A percentile compares a stretch with the other conserved stretches of the same genome.
Evolutionary conservation across 1,140 invertebrate genomes (phyloP).

Genomic region (Drosophila nigromelanica): DNA sequence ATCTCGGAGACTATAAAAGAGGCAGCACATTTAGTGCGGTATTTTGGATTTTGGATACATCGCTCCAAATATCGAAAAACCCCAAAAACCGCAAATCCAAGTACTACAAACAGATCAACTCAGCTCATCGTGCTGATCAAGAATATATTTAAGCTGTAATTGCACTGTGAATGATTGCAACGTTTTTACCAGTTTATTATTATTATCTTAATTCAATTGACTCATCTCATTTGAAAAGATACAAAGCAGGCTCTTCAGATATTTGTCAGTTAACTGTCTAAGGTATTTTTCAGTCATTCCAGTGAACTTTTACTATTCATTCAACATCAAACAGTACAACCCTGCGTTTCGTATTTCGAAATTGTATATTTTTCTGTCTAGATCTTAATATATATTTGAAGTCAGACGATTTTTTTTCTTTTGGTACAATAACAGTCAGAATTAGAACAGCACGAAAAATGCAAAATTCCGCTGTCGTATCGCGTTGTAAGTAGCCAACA

Average conservation of each 20-base stretch:
- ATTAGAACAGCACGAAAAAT: slow-evolving; percentile 6
- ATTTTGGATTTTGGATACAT: no score
- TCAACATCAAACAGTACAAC: slow-evolving; percentile 29
- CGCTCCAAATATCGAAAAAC: no score
- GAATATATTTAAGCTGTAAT: no score
- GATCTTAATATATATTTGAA: slow-evolving; percentile 5
- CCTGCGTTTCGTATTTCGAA: slow-evolving; percentile 35
- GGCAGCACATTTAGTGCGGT: no score
- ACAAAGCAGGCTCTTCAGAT: slow-evolving; percentile 9
- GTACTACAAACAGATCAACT: no score
- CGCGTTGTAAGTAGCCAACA: background rate
- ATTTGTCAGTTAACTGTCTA: background rate
- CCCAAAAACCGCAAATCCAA: no score
- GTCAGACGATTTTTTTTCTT: slow-evolving; percentile 6
- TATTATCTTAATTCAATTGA: no score
- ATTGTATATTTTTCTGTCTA: slow-evolving; percentile 35
- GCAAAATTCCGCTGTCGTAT: slow-evolving; percentile 24
- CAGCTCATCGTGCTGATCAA: no score
- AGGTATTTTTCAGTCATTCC: background rate
- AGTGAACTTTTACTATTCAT: slow-evolving; percentile 2
- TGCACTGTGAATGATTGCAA: no score
- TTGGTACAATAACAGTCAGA: background rate
- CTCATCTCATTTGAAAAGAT: no score
- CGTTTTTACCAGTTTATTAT: no score
- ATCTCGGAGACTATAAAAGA: no score